phyloP scores from a whole-genome alignment of 2,113 vertebrate genomes.

The Ailurus styani region DNA sequence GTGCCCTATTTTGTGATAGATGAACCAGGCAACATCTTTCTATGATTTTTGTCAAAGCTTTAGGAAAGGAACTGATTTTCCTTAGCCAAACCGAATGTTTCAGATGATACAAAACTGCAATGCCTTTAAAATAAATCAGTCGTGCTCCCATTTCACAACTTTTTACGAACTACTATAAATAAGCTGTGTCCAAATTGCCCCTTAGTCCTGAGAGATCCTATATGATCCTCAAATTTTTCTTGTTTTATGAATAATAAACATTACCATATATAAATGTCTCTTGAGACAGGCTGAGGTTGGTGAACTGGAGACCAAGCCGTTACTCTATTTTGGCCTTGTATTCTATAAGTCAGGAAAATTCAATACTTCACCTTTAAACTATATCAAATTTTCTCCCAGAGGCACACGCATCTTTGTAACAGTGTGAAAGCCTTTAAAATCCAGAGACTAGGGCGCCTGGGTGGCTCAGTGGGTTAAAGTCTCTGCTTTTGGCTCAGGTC shows the following conservation, averaged over 20 bases:
- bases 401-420: not conserved
- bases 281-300: not conserved
- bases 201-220: not conserved
- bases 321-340: not conserved
- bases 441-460: not conserved
- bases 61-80: not conserved
- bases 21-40: conserved; percentile 53
- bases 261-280: not conserved
- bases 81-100: not conserved
- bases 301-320: not conserved
- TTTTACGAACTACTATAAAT: not conserved
- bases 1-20: conserved; percentile 32
- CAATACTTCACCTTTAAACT: not conserved
- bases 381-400: not conserved
- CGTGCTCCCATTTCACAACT: not conserved
- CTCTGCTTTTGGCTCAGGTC: no score
- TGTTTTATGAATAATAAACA: not conserved
- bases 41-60: conserved; percentile 14
- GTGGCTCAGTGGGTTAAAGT: no score
- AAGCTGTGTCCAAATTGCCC: not conserved
- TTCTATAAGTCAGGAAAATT: not conserved
- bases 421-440: not conserved
- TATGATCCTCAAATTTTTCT: not conserved
- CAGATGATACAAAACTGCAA: not conserved
- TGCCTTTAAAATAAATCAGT: not conserved